Percentiles rank a stretch among this genome's conserved stretches.
These are phyloP conservation scores for Lampropteryx suffumata DNA, from an alignment of 2,888 invertebrate genomes.

Conservation along the genomic window DNA sequence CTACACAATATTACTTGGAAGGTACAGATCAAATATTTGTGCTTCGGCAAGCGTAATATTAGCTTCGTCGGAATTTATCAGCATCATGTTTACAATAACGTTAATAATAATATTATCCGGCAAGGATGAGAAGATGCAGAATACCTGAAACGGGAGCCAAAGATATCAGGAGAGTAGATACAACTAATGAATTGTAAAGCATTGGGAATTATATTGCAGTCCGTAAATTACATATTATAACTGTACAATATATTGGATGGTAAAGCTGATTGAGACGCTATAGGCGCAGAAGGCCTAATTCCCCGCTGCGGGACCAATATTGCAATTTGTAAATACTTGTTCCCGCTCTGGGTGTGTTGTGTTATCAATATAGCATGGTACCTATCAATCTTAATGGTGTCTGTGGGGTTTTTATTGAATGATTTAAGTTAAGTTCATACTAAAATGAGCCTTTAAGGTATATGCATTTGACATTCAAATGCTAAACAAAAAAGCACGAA, in stretches of 20 bases:
- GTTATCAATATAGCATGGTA: too few species aligned
- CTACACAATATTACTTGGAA: background rate
- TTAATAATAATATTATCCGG: conserved; percentile 2
- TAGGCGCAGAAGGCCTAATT: too few species aligned
- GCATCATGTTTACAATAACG: conserved; percentile 1
- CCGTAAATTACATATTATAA: too few species aligned
- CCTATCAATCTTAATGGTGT: too few species aligned
- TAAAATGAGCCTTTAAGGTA: conserved; percentile 1
- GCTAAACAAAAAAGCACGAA: conserved; percentile 8
- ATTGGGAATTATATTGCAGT: background rate
- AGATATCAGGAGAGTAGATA: background rate
- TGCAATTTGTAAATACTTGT: too few species aligned
- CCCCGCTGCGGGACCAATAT: too few species aligned
- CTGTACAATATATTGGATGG: too few species aligned
- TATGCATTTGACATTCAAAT: conserved; percentile 16
- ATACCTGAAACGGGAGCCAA: background rate
- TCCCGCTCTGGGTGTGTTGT: too few species aligned
- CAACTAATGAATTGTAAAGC: background rate
- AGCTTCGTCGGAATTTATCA: conserved; percentile 1
- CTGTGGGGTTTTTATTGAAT: too few species aligned
- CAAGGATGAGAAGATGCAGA: background rate
- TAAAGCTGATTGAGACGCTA: too few species aligned
- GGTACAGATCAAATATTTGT: conserved; percentile 2
- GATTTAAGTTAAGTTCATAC: too few species aligned
- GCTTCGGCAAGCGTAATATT: conserved; percentile 7